These are phyloP conservation scores for Willisornis vidua DNA, from an alignment of 2,113 vertebrate genomes.

Conservation along the genomic window DNA sequence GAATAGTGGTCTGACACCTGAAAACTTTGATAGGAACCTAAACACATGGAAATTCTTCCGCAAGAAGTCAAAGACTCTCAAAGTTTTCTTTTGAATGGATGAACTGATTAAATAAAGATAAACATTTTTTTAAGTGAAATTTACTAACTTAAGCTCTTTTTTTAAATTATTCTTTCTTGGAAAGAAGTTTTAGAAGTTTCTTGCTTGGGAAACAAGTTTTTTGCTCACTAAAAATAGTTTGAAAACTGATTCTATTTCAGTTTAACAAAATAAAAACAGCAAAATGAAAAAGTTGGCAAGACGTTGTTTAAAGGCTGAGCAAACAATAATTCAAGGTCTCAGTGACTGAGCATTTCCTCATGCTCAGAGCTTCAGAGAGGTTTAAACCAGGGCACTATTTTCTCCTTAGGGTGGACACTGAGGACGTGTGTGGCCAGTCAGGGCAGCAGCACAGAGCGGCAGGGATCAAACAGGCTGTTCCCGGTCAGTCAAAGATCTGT, in stretches of 20 bases:
- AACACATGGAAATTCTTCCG: not conserved
- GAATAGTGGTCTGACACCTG: not conserved
- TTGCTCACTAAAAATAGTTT: not conserved
- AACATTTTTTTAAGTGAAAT: not conserved
- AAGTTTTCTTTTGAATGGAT: not conserved
- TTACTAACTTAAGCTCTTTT: not conserved
- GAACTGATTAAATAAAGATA: not conserved
- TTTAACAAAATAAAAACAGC: not conserved
- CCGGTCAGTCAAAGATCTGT: not conserved
- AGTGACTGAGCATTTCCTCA: not conserved
- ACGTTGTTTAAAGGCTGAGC: not conserved
- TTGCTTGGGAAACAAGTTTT: not conserved
- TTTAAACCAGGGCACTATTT: not conserved
- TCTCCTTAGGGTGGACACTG: not conserved
- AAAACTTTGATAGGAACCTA: not conserved
- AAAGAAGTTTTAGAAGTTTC: not conserved
- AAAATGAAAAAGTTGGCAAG: not conserved
- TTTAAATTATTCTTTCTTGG: not conserved
- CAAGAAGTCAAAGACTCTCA: not conserved
- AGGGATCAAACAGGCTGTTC: rapidly evolving
- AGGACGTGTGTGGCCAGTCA: rapidly evolving
- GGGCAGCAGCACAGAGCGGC: not conserved
- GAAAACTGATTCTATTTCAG: not conserved
- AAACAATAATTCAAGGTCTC: not conserved
- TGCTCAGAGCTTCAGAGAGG: not conserved